A percentile compares a stretch with the other conserved stretches of the same genome.
These are phyloP conservation scores for Rhinogobius similis DNA, from an alignment of 2,113 vertebrate genomes.

Conservation along the genomic window DNA sequence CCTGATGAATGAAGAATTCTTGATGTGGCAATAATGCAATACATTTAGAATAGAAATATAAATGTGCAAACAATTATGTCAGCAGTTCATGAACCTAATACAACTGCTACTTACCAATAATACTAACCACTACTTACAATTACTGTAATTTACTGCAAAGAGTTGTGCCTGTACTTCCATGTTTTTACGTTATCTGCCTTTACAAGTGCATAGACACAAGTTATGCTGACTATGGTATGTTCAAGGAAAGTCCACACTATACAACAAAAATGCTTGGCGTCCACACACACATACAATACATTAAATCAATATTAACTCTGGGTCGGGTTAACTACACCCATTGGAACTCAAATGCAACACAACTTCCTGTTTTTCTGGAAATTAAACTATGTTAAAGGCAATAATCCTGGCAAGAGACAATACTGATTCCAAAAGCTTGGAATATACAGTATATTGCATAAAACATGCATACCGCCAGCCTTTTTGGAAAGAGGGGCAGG, in stretches of 20 bases:
- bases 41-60: no score
- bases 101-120: not conserved
- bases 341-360: constrained; percentile 68
- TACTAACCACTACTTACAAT: not conserved
- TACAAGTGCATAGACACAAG: not conserved
- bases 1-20: not conserved
- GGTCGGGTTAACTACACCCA: constrained; percentile 59
- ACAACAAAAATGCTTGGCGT: not conserved
- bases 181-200: not conserved
- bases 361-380: constrained; percentile 78
- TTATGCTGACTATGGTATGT: not conserved
- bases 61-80: no score
- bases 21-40: not conserved
- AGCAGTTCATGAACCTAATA: not conserved
- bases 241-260: not conserved
- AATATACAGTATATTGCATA: constrained; percentile 18
- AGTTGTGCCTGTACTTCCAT: not conserved
- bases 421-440: constrained; percentile 39
- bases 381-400: constrained; percentile 74
- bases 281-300: not conserved
- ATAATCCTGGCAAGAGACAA: constrained; percentile 45
- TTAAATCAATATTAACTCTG: constrained; percentile 52
- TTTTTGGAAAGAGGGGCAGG: constrained; percentile 36
- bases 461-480: constrained; percentile 21
- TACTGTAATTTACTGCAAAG: not conserved